A percentile compares a stretch with the other conserved stretches of the same genome.
These are phyloP conservation scores for Cynopterus sphinx DNA, from an alignment of 2,797 vertebrate species.

Conservation along the genomic window DNA sequence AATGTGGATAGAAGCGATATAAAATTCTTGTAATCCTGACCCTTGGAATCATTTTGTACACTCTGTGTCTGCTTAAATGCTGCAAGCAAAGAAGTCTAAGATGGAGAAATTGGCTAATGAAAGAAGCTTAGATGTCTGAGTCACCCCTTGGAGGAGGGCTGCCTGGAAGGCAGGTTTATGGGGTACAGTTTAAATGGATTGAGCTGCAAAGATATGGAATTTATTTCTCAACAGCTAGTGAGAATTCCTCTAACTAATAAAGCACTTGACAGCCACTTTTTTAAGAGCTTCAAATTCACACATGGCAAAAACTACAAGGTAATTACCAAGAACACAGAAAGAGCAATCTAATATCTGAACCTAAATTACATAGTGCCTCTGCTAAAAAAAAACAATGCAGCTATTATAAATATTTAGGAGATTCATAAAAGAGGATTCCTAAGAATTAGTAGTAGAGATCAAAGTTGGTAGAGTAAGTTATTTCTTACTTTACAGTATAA, in stretches of 20 bases:
- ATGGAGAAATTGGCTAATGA: accelerated
- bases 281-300: not conserved
- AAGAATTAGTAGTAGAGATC: not conserved
- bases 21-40: not conserved
- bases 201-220: not conserved
- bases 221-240: not conserved
- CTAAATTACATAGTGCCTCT: not conserved
- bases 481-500: not conserved
- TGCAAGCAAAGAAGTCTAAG: not conserved
- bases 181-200: not conserved
- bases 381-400: not conserved
- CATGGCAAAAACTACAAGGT: not conserved
- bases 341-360: not conserved
- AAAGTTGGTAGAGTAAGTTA: not conserved
- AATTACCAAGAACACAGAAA: not conserved
- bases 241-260: not conserved
- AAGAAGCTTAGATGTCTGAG: not conserved
- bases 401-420: not conserved
- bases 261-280: not conserved
- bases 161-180: not conserved
- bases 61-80: not conserved
- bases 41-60: not conserved
- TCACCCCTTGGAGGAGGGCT: not conserved
- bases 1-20: not conserved
- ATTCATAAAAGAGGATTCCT: not conserved